A percentile compares a stretch with the other conserved stretches of the same genome.
phyloP scores from a whole-genome alignment of 1,140 invertebrate genomes.

The Bombus breviceps region DNA sequence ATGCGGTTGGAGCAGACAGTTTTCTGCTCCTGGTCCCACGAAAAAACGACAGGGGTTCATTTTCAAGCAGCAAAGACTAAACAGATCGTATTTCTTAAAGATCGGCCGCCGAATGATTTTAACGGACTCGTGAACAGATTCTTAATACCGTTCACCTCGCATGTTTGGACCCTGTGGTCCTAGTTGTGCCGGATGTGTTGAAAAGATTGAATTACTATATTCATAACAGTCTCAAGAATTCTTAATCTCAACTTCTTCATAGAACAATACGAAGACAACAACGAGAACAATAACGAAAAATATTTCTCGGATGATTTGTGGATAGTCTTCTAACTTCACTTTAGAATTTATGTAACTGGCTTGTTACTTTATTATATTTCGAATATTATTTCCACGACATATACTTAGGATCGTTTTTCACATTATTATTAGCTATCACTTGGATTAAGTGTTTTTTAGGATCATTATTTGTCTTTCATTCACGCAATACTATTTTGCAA shows the following conservation, averaged over 20 bases:
- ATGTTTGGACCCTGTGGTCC: neutral
- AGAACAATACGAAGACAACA: no score
- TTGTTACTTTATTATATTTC: neutral
- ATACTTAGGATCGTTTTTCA: no score
- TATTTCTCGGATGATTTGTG: neutral
- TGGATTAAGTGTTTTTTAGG: no score
- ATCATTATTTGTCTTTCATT: no score
- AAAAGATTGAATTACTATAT: constrained; percentile 46
- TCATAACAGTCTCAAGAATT: constrained; percentile 11
- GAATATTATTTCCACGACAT: no score
- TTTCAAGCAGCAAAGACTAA: constrained; percentile 67
- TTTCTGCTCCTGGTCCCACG: constrained; percentile 47
- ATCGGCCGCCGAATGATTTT: constrained; percentile 71
- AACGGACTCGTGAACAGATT: constrained; percentile 65
- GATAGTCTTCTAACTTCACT: neutral
- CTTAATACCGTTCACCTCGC: constrained; percentile 50
- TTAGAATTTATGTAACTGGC: neutral
- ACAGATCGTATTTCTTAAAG: constrained; percentile 77
- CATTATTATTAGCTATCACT: no score
- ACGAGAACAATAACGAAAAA: no score
- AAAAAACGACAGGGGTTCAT: constrained; percentile 25
- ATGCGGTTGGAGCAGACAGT: constrained; percentile 8
- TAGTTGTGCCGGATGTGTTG: constrained; percentile 20
- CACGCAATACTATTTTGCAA: no score
- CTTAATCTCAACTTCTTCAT: neutral